phyloP scores from a whole-genome alignment of 1,140 invertebrate genomes.

The Potamilus streckersoni region DNA sequence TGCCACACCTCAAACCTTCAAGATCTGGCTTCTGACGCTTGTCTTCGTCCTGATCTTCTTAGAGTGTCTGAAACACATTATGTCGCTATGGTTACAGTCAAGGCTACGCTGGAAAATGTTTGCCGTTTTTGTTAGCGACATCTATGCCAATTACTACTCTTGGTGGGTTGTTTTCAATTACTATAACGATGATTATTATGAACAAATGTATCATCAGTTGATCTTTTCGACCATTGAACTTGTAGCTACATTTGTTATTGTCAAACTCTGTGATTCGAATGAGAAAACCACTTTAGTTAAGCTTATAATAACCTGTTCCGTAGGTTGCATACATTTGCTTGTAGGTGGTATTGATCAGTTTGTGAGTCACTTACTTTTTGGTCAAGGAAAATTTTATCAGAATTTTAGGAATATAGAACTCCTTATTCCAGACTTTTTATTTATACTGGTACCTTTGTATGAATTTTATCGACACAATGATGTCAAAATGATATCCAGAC shows the following conservation, averaged over 20 bases:
- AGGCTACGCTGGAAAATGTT: slow-evolving; percentile 77
- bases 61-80: slow-evolving; percentile 76
- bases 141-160: slow-evolving; percentile 84
- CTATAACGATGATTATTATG: slow-evolving; percentile 83
- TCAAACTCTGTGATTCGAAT: slow-evolving; percentile 67
- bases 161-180: slow-evolving; percentile 86
- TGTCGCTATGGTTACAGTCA: slow-evolving; percentile 69
- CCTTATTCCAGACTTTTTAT: slow-evolving; percentile 79
- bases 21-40: slow-evolving; percentile 80
- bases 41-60: slow-evolving; percentile 76
- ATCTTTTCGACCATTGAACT: slow-evolving; percentile 78
- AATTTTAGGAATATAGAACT: slow-evolving; percentile 78
- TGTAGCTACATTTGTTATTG: slow-evolving; percentile 73
- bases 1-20: slow-evolving; percentile 77
- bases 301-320: slow-evolving; percentile 73
- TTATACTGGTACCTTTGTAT: slow-evolving; percentile 70
- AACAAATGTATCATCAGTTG: slow-evolving; percentile 72
- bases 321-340: slow-evolving; percentile 78
- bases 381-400: slow-evolving; percentile 72
- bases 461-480: neutral
- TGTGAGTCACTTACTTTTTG: slow-evolving; percentile 77
- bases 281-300: slow-evolving; percentile 72
- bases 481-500: no score
- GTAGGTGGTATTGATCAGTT: slow-evolving; percentile 81
- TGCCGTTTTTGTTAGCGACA: slow-evolving; percentile 75